Percentiles rank a stretch among this genome's conserved stretches.
Evolutionary conservation across 2,113 vertebrate species (phyloP).

Genomic region (Hepsetus odoe): DNA sequence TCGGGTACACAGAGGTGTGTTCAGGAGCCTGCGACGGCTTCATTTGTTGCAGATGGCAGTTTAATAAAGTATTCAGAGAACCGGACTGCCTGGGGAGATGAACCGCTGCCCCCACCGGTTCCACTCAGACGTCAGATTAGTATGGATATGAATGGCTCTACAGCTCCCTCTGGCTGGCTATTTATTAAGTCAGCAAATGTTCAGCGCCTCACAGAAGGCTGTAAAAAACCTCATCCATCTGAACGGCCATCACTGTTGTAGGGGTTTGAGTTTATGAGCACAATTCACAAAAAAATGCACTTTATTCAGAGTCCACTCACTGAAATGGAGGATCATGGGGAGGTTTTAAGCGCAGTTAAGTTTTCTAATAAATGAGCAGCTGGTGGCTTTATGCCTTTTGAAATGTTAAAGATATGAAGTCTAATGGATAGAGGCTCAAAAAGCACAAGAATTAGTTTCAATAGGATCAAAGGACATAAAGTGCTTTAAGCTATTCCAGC

Average conservation of each 20-base stretch:
- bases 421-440: not conserved
- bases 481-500: not conserved
- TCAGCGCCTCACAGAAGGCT: slow-evolving; percentile 34
- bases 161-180: slow-evolving; percentile 21
- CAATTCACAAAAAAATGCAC: not conserved
- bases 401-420: too few species aligned
- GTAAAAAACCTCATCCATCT: slow-evolving; percentile 53
- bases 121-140: slow-evolving; percentile 31
- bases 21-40: not conserved
- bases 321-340: not conserved
- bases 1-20: not conserved
- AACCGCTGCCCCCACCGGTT: slow-evolving; percentile 1
- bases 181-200: slow-evolving; percentile 49
- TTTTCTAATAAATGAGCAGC: not conserved
- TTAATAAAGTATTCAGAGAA: slow-evolving; percentile 17
- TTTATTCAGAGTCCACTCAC: not conserved
- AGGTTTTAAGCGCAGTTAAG: not conserved
- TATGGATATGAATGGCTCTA: slow-evolving; percentile 55
- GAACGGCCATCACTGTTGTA: not conserved
- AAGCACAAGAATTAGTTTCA: not conserved
- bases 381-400: not conserved
- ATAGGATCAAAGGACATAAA: too few species aligned
- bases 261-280: not conserved
- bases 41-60: not conserved
- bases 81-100: not conserved